phyloP scores from a whole-genome alignment of 2,888 invertebrate species.

The Petrophora chlorosata region DNA sequence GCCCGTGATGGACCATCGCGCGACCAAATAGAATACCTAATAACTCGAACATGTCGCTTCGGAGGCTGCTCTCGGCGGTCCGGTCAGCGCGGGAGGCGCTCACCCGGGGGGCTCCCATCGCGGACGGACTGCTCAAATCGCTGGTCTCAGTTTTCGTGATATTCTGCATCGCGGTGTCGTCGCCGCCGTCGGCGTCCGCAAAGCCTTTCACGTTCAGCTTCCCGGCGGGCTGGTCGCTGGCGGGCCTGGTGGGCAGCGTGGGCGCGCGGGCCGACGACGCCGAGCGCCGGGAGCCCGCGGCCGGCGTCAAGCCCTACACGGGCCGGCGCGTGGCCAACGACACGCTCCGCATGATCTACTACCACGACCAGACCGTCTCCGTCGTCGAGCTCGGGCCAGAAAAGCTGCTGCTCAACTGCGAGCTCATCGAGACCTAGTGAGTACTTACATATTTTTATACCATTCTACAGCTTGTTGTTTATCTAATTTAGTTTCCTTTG shows the following conservation, averaged over 20 bases:
- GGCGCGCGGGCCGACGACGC: slow-evolving; percentile 65
- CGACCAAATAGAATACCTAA: slow-evolving; percentile 28
- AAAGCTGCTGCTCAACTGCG: slow-evolving; percentile 89
- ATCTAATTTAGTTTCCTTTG: too few species aligned
- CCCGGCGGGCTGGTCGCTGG: slow-evolving; percentile 77
- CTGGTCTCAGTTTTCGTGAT: slow-evolving; percentile 70
- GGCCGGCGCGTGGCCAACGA: slow-evolving; percentile 86
- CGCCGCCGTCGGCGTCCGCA: slow-evolving; percentile 74
- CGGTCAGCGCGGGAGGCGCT: slow-evolving; percentile 70
- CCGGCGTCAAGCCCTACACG: slow-evolving; percentile 84
- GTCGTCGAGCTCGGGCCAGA: slow-evolving; percentile 90
- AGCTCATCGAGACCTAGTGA: slow-evolving; percentile 94
- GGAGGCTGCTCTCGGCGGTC: slow-evolving; percentile 69
- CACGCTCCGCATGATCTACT: slow-evolving; percentile 89
- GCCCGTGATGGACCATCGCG: slow-evolving; percentile 49
- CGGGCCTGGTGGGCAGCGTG: slow-evolving; percentile 70
- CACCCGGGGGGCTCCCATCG: slow-evolving; percentile 67
- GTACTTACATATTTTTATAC: too few species aligned
- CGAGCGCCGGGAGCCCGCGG: slow-evolving; percentile 61
- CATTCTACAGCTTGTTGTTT: too few species aligned
- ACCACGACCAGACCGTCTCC: slow-evolving; percentile 92
- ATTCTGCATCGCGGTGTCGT: slow-evolving; percentile 73
- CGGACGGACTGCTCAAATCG: slow-evolving; percentile 71
- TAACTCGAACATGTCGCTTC: slow-evolving; percentile 60
- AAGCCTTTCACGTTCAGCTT: slow-evolving; percentile 77